phyloP scores from a whole-genome alignment of 2,113 vertebrate species.

The Rhegmatorhina hoffmannsi region DNA sequence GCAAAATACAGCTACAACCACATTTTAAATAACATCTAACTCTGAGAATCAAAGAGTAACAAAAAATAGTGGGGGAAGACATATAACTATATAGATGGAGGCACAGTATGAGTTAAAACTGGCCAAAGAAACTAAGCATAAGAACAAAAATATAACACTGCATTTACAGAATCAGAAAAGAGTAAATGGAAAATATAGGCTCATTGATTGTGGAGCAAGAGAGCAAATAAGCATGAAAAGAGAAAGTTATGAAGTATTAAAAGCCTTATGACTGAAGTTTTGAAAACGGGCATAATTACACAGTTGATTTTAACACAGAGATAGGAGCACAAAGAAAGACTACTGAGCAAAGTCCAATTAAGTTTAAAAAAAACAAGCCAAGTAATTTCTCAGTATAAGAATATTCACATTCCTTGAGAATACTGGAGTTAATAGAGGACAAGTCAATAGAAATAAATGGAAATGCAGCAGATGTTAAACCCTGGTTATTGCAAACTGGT shows the following conservation, averaged over 20 bases:
- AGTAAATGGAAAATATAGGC: neutral
- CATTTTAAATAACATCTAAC: neutral
- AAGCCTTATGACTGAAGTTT: neutral
- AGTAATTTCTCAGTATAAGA: neutral
- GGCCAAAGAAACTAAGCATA: neutral
- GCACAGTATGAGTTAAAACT: neutral
- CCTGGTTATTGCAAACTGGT: neutral
- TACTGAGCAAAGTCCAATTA: neutral
- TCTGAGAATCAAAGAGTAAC: neutral
- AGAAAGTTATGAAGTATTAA: neutral
- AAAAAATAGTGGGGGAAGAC: neutral
- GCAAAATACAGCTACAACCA: neutral
- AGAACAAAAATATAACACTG: neutral
- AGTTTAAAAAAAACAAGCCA: neutral
- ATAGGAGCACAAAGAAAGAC: neutral
- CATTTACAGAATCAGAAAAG: neutral
- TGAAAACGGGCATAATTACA: neutral
- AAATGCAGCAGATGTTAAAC: neutral
- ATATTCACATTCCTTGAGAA: neutral
- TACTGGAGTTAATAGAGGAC: neutral
- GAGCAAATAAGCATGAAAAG: neutral
- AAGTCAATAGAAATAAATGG: neutral
- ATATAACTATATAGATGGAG: neutral
- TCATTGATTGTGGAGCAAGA: neutral
- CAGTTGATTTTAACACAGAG: neutral